phyloP scores from a whole-genome alignment of 2,888 invertebrate species.

The Lochmaea crataegi region DNA sequence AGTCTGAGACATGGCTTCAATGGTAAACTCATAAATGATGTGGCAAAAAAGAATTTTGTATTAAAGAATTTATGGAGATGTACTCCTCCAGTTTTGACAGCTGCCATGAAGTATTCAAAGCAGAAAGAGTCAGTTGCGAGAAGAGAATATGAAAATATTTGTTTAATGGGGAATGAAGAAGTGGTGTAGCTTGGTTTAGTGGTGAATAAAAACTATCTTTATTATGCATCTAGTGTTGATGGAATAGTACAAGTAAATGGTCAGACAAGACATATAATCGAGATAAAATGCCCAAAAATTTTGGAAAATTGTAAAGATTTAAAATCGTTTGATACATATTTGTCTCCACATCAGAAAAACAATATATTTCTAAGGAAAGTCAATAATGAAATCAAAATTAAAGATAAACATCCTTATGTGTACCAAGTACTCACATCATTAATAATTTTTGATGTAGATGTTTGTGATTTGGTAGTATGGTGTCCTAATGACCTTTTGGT shows the following conservation, averaged over 20 bases:
- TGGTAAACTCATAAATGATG: conserved; percentile 9
- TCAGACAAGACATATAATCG: conserved; percentile 5
- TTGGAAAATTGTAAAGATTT: conserved; percentile 6
- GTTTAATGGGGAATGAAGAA: background rate
- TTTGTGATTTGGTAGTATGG: conserved; percentile 21
- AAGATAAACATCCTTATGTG: conserved; percentile 8
- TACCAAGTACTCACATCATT: conserved; percentile 2
- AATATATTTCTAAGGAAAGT: conserved; percentile 2
- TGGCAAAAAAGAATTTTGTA: conserved; percentile 10
- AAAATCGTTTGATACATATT: background rate
- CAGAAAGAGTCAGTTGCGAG: conserved; percentile 1
- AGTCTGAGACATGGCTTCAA: background rate
- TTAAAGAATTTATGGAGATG: conserved; percentile 7
- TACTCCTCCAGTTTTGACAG: background rate
- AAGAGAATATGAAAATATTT: background rate
- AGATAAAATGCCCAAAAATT: conserved; percentile 21
- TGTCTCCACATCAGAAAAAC: background rate
- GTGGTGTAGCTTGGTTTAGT: conserved; percentile 12
- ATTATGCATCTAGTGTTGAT: conserved; percentile 10
- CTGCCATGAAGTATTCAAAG: background rate
- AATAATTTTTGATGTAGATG: conserved; percentile 13
- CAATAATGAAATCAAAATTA: conserved; percentile 3
- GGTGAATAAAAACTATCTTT: conserved; percentile 3
- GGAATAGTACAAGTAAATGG: background rate
- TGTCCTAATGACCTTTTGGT: background rate